Evolutionary conservation across 2,888 invertebrate species (phyloP).

Genomic region (Netelia melanura): DNA sequence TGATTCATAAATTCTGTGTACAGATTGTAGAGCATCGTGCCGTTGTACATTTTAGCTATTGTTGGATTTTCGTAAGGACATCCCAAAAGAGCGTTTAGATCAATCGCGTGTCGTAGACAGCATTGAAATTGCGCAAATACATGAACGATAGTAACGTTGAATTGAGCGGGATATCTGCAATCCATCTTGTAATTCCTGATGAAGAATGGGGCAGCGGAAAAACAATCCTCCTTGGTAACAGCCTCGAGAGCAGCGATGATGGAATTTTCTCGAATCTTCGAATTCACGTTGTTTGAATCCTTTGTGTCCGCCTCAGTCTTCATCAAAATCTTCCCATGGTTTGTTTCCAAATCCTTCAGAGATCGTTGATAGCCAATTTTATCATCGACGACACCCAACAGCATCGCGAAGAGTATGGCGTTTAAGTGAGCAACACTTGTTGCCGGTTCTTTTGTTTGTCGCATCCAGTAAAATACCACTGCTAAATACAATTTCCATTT

Average conservation of each 20-base stretch:
- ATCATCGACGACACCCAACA: conserved; percentile 87
- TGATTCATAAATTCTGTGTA: conserved; percentile 88
- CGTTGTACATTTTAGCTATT: conserved; percentile 89
- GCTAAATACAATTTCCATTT: conserved; percentile 88
- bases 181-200: conserved; percentile 87
- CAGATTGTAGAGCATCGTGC: conserved; percentile 92
- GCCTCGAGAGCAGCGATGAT: conserved; percentile 85
- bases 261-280: conserved; percentile 64
- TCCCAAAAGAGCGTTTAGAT: conserved; percentile 89
- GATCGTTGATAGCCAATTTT: conserved; percentile 87
- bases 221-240: conserved; percentile 87
- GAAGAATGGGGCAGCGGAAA: conserved; percentile 87
- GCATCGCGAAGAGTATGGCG: conserved; percentile 87
- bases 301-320: conserved; percentile 74
- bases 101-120: conserved; percentile 87
- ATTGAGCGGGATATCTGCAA: conserved; percentile 86
- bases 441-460: conserved; percentile 83
- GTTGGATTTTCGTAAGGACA: conserved; percentile 87
- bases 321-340: conserved; percentile 84
- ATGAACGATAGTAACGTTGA: conserved; percentile 87
- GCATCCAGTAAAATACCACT: conserved; percentile 87
- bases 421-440: conserved; percentile 86
- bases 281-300: conserved; percentile 1
- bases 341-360: conserved; percentile 85
- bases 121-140: conserved; percentile 89